Evolutionary conservation across 1,140 invertebrate species (phyloP).

Genomic region (Zaprionus davidi): DNA sequence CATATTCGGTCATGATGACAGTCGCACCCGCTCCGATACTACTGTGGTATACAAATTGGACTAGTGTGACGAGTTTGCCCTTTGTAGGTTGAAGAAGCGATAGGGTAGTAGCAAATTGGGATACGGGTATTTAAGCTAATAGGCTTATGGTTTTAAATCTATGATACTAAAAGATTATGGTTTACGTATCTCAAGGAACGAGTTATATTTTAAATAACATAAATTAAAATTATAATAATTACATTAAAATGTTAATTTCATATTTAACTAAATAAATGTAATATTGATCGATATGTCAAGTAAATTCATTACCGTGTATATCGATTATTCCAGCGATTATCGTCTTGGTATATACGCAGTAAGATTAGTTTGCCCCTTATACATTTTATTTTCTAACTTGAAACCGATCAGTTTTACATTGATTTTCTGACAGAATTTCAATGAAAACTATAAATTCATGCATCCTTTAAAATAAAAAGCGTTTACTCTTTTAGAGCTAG

Average conservation of each 20-base stretch:
- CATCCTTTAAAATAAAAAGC: not conserved
- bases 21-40: slow-evolving; percentile 41
- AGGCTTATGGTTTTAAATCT: not conserved
- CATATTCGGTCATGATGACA: slow-evolving; percentile 76
- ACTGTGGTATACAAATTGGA: slow-evolving; percentile 9
- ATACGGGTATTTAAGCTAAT: slow-evolving; percentile 3
- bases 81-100: slow-evolving; percentile 1
- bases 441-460: not conserved
- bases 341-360: not conserved
- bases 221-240: too few relatives aligned
- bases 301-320: not conserved
- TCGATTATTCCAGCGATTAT: not conserved
- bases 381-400: not conserved
- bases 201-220: too few relatives aligned
- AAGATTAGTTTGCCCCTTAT: not conserved
- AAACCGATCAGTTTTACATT: not conserved
- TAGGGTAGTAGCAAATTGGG: not conserved
- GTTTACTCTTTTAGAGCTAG: slow-evolving; percentile 11
- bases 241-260: not conserved
- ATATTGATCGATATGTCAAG: not conserved
- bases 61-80: slow-evolving; percentile 1
- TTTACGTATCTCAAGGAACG: not conserved
- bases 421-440: not conserved
- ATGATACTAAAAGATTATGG: not conserved
- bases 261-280: not conserved